Evolutionary conservation across 2,797 vertebrate species (phyloP), one percentile per base, ranked within the genome.

Genomic region (Etheostoma nigrum): DNA sequence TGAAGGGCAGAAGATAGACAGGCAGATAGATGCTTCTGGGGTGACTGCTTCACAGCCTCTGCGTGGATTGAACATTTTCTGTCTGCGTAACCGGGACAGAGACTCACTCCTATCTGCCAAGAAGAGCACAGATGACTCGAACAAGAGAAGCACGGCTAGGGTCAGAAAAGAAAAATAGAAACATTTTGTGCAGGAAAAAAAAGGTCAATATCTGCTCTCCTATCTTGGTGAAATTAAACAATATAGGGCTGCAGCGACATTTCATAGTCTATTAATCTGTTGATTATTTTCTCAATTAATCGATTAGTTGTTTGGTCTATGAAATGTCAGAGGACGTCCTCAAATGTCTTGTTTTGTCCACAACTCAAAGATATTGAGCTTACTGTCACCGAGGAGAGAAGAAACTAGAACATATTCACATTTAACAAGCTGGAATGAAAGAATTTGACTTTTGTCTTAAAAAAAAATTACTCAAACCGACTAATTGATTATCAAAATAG

Each of bases 11-110:
- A 23, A 79, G 75, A 88, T 66, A 76, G 89, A 88, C 85, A 69
- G 86, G 63, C 86, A 82, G 88, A 88, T 85, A 87, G 86, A 91
- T 87, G 85, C 74, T 83, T 66, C 80, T 82, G 82, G 82, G 83
- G 62, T 83, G 85, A 89, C 78, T 75, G 67, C 74, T 86, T 69
- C 16, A 53, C 84, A 72, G 76, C 51, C 30, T 82, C 73, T 75
- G 78, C 68, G 78, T 64, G 72, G 82, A 78, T 48, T 54, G 74
- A 81, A 72, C 79, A 78, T 81, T 78, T 84, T 85, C 65, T 74
- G 53, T 79, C 78, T 76, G 49, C 54, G 33, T 74, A 66, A 52
- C 75, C 7, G 15, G 57, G 54, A 68, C 66, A 74, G 67, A 75
- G 78, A 78, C 74, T 58, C 69, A 19, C 47, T 77, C 59, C 75